Percentiles rank a stretch among this genome's conserved stretches.
Evolutionary conservation across 1,140 invertebrate species (phyloP).

Genomic region (Drosophila ambigua): DNA sequence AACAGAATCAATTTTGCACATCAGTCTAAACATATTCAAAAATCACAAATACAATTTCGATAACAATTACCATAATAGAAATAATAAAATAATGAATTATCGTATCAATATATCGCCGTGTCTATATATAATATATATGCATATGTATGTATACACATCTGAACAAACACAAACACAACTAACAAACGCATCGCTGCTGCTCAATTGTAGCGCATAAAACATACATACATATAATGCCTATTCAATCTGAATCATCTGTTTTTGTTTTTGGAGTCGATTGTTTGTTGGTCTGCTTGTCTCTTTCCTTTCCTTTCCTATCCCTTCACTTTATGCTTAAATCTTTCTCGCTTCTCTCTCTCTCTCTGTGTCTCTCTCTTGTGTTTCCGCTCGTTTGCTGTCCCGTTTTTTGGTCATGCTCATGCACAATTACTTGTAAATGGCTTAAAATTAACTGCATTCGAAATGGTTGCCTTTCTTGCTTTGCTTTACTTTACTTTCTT

Average conservation of each 20-base stretch:
- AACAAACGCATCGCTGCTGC: slow-evolving; percentile 59
- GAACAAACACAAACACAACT: slow-evolving; percentile 54
- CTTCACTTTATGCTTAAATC: slow-evolving; percentile 34
- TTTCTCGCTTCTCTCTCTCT: slow-evolving; percentile 5
- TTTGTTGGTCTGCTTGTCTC: slow-evolving; percentile 26
- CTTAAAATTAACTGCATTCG: slow-evolving; percentile 71
- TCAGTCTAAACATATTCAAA: slow-evolving; percentile 82
- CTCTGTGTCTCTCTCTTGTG: slow-evolving; percentile 18
- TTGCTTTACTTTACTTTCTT: slow-evolving; percentile 12
- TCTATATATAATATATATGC: slow-evolving; percentile 60
- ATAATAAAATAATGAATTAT: slow-evolving; percentile 75
- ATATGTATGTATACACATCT: slow-evolving; percentile 32
- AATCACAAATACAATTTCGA: slow-evolving; percentile 83
- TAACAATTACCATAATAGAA: slow-evolving; percentile 82
- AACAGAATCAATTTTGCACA: slow-evolving; percentile 80
- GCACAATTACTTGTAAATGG: slow-evolving; percentile 56
- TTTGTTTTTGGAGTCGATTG: slow-evolving; percentile 28
- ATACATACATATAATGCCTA: slow-evolving; percentile 31
- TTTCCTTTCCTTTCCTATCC: slow-evolving; percentile 28
- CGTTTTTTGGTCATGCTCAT: slow-evolving; percentile 58
- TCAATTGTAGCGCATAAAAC: slow-evolving; percentile 28
- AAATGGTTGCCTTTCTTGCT: slow-evolving; percentile 49
- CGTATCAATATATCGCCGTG: slow-evolving; percentile 58
- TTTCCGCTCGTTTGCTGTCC: slow-evolving; percentile 27
- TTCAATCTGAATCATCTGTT: slow-evolving; percentile 39